A percentile compares a stretch with the other conserved stretches of the same genome.
phyloP scores from a whole-genome alignment of 2,113 vertebrate species.

The Dascyllus trimaculatus region DNA sequence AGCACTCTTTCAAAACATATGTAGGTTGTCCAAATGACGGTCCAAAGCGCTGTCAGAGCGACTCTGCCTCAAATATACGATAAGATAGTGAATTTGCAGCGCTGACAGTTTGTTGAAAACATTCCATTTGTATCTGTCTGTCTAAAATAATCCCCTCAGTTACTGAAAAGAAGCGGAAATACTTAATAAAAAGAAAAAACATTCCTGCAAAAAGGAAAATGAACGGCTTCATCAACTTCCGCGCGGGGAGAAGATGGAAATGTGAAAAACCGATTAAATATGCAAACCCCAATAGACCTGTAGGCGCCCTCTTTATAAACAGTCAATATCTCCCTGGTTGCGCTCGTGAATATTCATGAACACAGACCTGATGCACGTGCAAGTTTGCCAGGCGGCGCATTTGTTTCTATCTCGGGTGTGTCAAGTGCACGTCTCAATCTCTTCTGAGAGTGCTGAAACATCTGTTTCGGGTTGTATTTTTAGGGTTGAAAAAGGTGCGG shows the following conservation, averaged over 20 bases:
- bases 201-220: not conserved
- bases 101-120: constrained; percentile 34
- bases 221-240: constrained; percentile 37
- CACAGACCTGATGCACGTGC: constrained; percentile 16
- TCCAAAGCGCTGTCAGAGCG: constrained; percentile 47
- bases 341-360: constrained; percentile 57
- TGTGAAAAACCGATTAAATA: constrained; percentile 61
- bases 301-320: constrained; percentile 64
- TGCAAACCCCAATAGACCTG: constrained; percentile 58
- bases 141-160: constrained; percentile 7
- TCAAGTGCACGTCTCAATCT: constrained; percentile 44
- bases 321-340: constrained; percentile 66
- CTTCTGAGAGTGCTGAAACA: not conserved
- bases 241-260: constrained; percentile 28
- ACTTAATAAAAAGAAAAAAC: constrained; percentile 13
- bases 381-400: constrained; percentile 17
- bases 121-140: constrained; percentile 27
- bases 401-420: constrained; percentile 35
- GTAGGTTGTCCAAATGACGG: constrained; percentile 40
- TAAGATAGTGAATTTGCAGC: not conserved
- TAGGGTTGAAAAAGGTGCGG: not conserved
- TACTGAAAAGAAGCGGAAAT: constrained; percentile 8
- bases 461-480: not conserved
- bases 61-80: constrained; percentile 15
- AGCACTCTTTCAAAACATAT: constrained; percentile 26